phyloP scores from a whole-genome alignment of 2,797 vertebrate genomes.

The Sylvia borin region DNA sequence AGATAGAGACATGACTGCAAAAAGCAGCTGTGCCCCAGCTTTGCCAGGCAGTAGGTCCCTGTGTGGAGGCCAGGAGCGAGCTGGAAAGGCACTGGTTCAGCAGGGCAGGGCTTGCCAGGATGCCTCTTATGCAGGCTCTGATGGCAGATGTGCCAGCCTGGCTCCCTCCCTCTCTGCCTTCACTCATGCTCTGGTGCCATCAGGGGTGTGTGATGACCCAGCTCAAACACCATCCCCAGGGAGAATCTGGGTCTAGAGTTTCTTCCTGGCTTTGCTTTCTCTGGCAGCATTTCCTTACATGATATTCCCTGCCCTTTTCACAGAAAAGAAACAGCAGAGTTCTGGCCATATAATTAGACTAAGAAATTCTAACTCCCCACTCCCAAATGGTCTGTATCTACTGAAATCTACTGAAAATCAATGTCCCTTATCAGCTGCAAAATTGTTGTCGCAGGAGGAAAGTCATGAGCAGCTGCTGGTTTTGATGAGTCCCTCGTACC shows the following conservation, averaged over 20 bases:
- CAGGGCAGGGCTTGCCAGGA: neutral
- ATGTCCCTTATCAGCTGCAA: constrained; percentile 10
- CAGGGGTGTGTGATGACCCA: neutral
- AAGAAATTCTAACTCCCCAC: constrained; percentile 19
- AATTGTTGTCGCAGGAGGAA: constrained; percentile 27
- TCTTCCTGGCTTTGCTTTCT: neutral
- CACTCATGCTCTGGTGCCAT: rapidly evolving
- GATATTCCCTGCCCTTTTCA: neutral
- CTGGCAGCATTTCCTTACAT: neutral
- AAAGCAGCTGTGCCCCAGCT: neutral
- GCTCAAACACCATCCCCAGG: neutral
- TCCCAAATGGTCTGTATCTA: neutral
- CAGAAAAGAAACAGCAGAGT: neutral
- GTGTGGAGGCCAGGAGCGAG: neutral
- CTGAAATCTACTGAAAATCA: constrained; percentile 45
- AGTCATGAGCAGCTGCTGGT: neutral
- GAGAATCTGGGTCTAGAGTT: neutral
- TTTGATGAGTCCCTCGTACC: constrained; percentile 7
- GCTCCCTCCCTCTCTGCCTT: neutral
- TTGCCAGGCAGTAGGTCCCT: constrained; percentile 14
- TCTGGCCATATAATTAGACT: neutral
- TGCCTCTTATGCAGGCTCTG: neutral
- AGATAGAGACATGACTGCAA: neutral
- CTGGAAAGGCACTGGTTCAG: neutral
- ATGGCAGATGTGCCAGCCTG: constrained; percentile 14